A percentile compares a stretch with the other conserved stretches of the same genome.
Evolutionary conservation across 2,888 invertebrate species (phyloP).

Genomic region (Stegana nigrithorax): DNA sequence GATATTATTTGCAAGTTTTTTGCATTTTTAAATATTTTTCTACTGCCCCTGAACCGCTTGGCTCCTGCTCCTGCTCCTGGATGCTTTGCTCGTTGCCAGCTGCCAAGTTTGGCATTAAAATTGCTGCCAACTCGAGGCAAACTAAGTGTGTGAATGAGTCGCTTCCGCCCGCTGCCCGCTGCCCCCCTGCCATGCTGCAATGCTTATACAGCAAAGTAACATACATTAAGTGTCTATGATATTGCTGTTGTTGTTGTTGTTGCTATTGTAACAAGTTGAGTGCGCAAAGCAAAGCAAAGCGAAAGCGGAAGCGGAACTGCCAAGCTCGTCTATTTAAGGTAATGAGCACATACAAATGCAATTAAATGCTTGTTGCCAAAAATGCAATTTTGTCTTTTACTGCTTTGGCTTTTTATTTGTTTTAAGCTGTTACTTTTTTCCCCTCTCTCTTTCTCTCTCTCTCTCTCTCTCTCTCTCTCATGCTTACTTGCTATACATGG

Average conservation of each 20-base stretch:
- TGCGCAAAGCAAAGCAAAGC: slow-evolving; percentile 1
- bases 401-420: slow-evolving; percentile 4
- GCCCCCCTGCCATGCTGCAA: neutral
- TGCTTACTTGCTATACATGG: too few species aligned
- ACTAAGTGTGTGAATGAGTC: slow-evolving; percentile 18
- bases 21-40: neutral
- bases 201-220: neutral
- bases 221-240: neutral
- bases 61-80: too few species aligned
- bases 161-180: neutral
- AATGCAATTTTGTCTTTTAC: slow-evolving; percentile 43
- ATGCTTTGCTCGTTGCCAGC: slow-evolving; percentile 30
- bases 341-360: slow-evolving; percentile 63
- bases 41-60: too few species aligned
- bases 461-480: neutral
- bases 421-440: neutral
- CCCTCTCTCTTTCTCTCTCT: neutral
- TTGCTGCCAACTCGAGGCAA: slow-evolving; percentile 35
- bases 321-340: slow-evolving; percentile 49
- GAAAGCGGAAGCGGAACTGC: slow-evolving; percentile 5
- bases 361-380: slow-evolving; percentile 62
- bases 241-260: neutral
- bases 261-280: neutral
- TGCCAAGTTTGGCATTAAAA: slow-evolving; percentile 58
- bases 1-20: neutral